phyloP scores from a whole-genome alignment of 2,888 invertebrate species.

The Mesochorus sp. region DNA sequence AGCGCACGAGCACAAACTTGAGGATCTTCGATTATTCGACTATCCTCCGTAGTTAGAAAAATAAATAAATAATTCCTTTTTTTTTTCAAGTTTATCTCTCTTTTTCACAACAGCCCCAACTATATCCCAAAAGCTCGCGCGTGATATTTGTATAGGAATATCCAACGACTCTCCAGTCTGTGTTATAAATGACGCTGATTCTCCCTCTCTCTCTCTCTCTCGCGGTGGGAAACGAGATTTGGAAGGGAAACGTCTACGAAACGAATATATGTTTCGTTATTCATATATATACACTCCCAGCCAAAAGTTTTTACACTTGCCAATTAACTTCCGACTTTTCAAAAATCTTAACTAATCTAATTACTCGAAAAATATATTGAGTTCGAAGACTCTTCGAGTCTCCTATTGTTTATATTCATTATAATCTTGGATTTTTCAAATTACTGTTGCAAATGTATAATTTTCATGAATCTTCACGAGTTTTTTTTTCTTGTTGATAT shows the following conservation, averaged over 20 bases:
- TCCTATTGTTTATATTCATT: too few species aligned
- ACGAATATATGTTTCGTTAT: background rate
- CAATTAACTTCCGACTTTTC: too few species aligned
- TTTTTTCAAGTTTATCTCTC: constrained; percentile 7
- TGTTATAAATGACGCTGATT: constrained; percentile 55
- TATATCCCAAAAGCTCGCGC: background rate
- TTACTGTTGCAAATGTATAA: too few species aligned
- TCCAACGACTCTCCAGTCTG: constrained; percentile 1
- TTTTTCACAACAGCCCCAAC: background rate
- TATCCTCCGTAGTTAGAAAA: constrained; percentile 25
- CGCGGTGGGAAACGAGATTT: constrained; percentile 34
- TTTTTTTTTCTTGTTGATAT: too few species aligned
- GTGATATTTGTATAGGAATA: constrained; percentile 7
- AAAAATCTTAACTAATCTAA: too few species aligned
- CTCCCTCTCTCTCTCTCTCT: constrained; percentile 31
- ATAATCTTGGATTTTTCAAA: too few species aligned
- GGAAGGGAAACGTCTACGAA: constrained; percentile 11
- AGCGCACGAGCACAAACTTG: constrained; percentile 25
- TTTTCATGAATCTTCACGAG: too few species aligned
- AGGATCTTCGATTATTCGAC: constrained; percentile 30
- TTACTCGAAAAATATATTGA: too few species aligned
- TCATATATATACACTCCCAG: background rate
- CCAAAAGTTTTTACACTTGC: too few species aligned
- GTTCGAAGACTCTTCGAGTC: too few species aligned
- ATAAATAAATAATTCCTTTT: constrained; percentile 14